Base-by-base conservation (phyloP, 2,888 invertebrate species). In the Dendrolimus pini region DNA sequence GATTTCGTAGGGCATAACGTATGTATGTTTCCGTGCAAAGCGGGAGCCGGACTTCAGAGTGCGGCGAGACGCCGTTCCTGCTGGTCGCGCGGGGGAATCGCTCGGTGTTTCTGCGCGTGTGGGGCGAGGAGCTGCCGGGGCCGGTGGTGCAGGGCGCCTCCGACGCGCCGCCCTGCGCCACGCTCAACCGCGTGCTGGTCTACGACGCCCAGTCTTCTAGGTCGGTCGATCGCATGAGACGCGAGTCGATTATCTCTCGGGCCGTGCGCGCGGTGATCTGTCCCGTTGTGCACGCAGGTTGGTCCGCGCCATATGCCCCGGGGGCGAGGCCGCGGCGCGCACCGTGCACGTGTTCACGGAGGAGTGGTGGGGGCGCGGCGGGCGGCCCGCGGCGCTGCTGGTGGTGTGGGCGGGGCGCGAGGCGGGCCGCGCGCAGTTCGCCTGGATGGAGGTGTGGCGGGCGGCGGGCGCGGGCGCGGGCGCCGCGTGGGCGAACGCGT, bases 371-470 rank as follows among this genome's bases (percentile, higher is more conserved):
- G 78, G 78, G 55, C 58, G 93, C 94, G 13, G 92, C 59, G 66
- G 54, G 94, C 94, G 95, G 69, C 94, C 93, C 92, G 64, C 92
- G 91, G 94, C 95, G n/a, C 92, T 96, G 64, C 95, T 96, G 67
- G 93, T 96, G 59, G 96, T 96, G 86, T 96, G 96, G 66, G 95
- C 95, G 72, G 96, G 96, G 77, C 96, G 96, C 84, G 96, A 96
- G 80, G 85, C 94, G n/a, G 96, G 96, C 42, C 94, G 83, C 57
- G 95, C 95, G 56, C 93, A 93, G n/a, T 93, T 96, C 71, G 93
- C 94, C 60, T 96, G 96, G 96, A 90, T 96, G 75, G 84, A 83
- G 64, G 69, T 77, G 65, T 78, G 80, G 78, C 75, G 75, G 60
- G 72, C 72, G n/a, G 68, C 65, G 62, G 55, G 61, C 65, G 56